Evolutionary conservation across 2,113 vertebrate genomes (phyloP), one percentile per base, ranked within the genome.

Genomic region (Xenopus laevis): DNA sequence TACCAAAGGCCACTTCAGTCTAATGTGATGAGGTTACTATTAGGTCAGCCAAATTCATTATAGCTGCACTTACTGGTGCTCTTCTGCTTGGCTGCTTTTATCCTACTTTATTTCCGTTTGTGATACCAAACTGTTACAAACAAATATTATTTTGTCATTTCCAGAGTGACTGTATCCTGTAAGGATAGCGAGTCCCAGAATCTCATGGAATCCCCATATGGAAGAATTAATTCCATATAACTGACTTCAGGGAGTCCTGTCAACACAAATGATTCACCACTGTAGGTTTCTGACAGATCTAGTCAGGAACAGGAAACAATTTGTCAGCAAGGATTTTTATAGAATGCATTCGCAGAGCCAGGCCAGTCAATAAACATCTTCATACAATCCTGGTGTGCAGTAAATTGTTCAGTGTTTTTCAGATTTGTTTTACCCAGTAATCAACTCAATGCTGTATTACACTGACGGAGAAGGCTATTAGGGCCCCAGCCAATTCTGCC

Each of bases 51-150:
- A 68, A 47, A 68, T 75, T 61, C 40, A 75, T 68, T 68, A 68
- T 64, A 69, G 62, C 59, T 30, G 33, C 23, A 52, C 69, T 63
- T 63, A 76, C 63, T 63, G 66, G 63, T 69, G 66, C 69, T 76
- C 59, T 40, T 40, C 66, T 76, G 65, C 69, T 76, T 69, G 33
- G 66, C 33, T 33, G 12, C 57, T 53, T 46, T 69, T 76, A 69
- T 69, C 73, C 27, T 53, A n/a, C 12, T 55, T 63, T 76, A 76
- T 76, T 76, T 76, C 73, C 73, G 23, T 63, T 76, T 69, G 46
- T 45, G 73, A 76, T 76, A 76, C 59, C 58, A 50, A 18, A 61
- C 63, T 76, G 58, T 69, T 62, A 68, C 63, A 76, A 76, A 75
- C 57, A 76, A 76, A 53, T 17, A 21, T 57, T 6, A 68, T 76